Percentiles rank a stretch among this genome's conserved stretches.
These are phyloP conservation scores for Microtus richardsoni DNA, from an alignment of 2,113 vertebrate species.

Conservation along the genomic window DNA sequence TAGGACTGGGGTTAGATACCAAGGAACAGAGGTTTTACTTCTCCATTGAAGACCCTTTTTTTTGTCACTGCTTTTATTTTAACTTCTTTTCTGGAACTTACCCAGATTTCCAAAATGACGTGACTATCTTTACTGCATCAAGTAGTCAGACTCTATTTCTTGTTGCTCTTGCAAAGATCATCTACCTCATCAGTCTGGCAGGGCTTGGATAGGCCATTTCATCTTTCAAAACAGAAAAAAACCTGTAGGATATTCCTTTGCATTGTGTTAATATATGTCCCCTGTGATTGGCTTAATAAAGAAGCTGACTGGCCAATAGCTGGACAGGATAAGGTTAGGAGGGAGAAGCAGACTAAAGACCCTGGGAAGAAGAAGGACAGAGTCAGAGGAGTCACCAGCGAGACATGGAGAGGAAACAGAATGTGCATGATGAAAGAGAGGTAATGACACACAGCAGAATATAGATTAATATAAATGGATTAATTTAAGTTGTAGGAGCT, in stretches of 20 bases:
- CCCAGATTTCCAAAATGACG: conserved; percentile 12
- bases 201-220: background rate
- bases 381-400: no score
- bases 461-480: no score
- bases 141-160: conserved; percentile 37
- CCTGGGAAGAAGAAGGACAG: no score
- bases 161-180: background rate
- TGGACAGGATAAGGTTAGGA: no score
- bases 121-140: conserved; percentile 50
- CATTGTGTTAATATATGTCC: no score
- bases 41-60: background rate
- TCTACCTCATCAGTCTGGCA: background rate
- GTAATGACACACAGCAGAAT: no score
- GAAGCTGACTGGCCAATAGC: no score
- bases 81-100: conserved; percentile 28
- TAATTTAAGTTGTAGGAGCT: no score
- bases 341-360: no score
- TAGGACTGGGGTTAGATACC: conserved; percentile 24
- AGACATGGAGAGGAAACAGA: no score
- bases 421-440: no score
- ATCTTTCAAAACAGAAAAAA: conserved; percentile 29
- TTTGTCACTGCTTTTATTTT: background rate
- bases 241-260: background rate
- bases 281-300: no score
- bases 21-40: conserved; percentile 25